Evolutionary conservation across 30 jellyfish, hydroid and myxozoan genomes (phyloP).

Genomic region (Clytia hemisphaerica): DNA sequence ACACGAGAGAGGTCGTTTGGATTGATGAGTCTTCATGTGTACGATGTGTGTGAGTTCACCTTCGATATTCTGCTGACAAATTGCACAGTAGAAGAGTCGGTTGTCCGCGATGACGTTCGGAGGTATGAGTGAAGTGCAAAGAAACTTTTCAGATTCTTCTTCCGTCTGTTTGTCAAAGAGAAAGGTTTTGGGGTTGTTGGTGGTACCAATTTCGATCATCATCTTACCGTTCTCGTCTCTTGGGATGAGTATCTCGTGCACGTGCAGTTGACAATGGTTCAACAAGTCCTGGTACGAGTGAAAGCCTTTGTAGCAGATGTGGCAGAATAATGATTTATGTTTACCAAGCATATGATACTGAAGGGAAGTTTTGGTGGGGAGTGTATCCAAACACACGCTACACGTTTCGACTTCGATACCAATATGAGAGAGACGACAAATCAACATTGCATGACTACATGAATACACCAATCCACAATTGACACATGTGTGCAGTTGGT

Average conservation of each 20-base stretch:
- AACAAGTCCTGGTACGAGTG: constrained; percentile 3
- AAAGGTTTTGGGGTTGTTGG: background rate
- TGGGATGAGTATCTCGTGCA: constrained; percentile 16
- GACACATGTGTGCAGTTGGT: background rate
- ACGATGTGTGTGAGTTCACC: constrained; percentile 37
- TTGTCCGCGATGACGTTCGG: constrained; percentile 14
- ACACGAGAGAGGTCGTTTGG: constrained; percentile 7
- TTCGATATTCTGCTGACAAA: constrained; percentile 29
- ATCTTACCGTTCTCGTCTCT: constrained; percentile 34
- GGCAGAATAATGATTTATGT: constrained; percentile 22
- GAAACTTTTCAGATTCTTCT: constrained; percentile 4
- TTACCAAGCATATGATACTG: background rate
- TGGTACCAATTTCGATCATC: constrained; percentile 19
- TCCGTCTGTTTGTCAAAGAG: no score
- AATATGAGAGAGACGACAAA: background rate
- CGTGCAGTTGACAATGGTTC: constrained; percentile 32
- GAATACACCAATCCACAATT: background rate
- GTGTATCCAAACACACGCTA: constrained; percentile 7
- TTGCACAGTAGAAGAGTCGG: constrained; percentile 25
- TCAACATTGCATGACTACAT: background rate
- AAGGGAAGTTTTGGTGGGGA: background rate
- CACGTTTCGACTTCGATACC: constrained; percentile 6
- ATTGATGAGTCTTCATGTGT: constrained; percentile 21
- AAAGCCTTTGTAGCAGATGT: constrained; percentile 2
- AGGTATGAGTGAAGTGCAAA: background rate